Percentiles rank a stretch among this genome's conserved stretches.
phyloP scores from a whole-genome alignment of 1,140 invertebrate genomes.

The Brachionus plicatilis region DNA sequence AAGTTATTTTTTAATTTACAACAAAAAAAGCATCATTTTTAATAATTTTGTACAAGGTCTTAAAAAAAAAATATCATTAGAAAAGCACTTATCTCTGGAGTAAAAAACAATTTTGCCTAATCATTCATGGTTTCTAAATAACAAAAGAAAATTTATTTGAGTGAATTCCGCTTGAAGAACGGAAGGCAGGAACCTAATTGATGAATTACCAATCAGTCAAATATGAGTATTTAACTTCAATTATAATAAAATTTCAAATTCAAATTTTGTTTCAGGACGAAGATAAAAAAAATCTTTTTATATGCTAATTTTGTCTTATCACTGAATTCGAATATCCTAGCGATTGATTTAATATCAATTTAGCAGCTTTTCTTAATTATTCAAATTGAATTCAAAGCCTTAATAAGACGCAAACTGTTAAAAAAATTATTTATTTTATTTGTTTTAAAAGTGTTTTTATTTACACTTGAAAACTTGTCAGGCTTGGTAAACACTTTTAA shows the following conservation, averaged over 20 bases:
- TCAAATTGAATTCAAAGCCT: background rate
- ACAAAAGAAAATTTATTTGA: background rate
- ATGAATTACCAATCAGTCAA: background rate
- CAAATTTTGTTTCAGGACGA: background rate
- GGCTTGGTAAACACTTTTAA: background rate
- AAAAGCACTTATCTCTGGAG: background rate
- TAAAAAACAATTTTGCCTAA: background rate
- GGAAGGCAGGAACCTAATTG: background rate
- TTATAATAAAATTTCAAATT: background rate
- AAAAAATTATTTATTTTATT: background rate
- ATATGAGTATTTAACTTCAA: background rate
- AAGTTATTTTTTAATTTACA: too few relatives aligned
- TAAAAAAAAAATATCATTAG: background rate
- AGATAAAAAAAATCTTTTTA: background rate
- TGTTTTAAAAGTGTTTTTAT: background rate
- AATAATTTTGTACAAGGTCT: too few relatives aligned
- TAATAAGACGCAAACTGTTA: background rate
- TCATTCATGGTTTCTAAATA: background rate
- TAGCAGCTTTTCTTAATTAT: slow-evolving; percentile 12
- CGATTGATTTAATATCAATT: slow-evolving; percentile 5
- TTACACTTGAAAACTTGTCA: slow-evolving; percentile 17
- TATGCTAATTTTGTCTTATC: slow-evolving; percentile 25
- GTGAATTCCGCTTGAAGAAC: background rate
- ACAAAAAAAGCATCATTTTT: too few relatives aligned
- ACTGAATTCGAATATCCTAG: background rate